Percentiles rank a stretch among this genome's conserved stretches.
Conservation (phyloP, 2,888 invertebrate species). For the Lasioglossum figueresi region DNA sequence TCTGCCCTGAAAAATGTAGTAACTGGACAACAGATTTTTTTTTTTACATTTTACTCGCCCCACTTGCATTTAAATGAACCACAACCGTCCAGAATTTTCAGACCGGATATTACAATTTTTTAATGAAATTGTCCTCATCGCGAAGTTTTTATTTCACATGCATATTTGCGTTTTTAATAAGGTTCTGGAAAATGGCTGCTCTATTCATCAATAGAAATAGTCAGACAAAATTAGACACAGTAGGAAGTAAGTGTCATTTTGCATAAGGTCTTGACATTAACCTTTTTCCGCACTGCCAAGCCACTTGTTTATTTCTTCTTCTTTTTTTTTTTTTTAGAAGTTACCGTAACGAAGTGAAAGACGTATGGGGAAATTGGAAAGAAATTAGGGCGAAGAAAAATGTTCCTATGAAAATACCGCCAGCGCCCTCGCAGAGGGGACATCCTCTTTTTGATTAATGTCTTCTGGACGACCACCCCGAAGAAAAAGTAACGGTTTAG, state of each 20-base stretch:
- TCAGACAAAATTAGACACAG: not conserved
- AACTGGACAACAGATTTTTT: not conserved
- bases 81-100: not conserved
- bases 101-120: not conserved
- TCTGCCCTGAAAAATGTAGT: not conserved
- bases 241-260: not conserved
- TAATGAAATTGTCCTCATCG: not conserved
- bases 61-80: not conserved
- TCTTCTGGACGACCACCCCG: not conserved
- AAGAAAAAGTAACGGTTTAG: not conserved
- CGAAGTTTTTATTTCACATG: not conserved
- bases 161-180: not conserved
- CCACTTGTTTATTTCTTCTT: not conserved
- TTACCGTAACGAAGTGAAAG: not conserved
- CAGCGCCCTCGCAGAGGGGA: not conserved
- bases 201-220: not conserved
- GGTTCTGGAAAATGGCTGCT: not conserved
- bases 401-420: constrained; percentile 33
- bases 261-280: not conserved
- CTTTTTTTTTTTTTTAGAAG: not conserved
- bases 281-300: not conserved
- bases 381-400: constrained; percentile 19
- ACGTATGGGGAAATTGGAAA: not conserved
- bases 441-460: constrained; percentile 47
- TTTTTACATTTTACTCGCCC: not conserved